Evolutionary conservation across 92 coral and sea anemone species (phyloP).

Genomic region (Meandrina meandrites): DNA sequence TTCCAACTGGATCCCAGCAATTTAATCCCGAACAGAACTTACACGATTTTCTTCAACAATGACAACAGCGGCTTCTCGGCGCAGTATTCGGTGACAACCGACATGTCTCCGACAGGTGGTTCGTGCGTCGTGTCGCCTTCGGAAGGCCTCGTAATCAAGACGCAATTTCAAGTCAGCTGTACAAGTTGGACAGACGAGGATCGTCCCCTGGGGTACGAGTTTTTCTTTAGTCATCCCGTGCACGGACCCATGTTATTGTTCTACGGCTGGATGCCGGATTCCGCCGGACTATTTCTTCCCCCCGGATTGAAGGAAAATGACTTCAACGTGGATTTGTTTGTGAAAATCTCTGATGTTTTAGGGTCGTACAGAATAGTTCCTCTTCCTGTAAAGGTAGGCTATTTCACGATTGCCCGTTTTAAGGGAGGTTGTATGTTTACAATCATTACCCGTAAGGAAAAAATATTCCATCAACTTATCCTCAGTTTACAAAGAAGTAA

Average conservation of each 20-base stretch:
- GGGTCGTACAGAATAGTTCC: slow-evolving; percentile 52
- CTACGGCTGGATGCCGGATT: slow-evolving; percentile 58
- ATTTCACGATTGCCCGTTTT: neutral
- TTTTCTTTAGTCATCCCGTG: slow-evolving; percentile 46
- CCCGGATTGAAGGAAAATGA: slow-evolving; percentile 51
- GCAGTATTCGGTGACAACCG: slow-evolving; percentile 31
- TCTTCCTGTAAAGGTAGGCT: slow-evolving; percentile 62
- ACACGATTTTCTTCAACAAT: slow-evolving; percentile 29
- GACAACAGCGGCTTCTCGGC: neutral
- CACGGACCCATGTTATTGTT: slow-evolving; percentile 54
- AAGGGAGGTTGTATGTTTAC: neutral
- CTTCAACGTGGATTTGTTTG: slow-evolving; percentile 47
- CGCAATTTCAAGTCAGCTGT: slow-evolving; percentile 63
- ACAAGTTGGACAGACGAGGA: slow-evolving; percentile 75
- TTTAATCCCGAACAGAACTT: slow-evolving; percentile 30
- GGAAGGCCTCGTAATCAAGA: slow-evolving; percentile 55
- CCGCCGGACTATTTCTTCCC: slow-evolving; percentile 53
- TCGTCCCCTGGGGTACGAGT: slow-evolving; percentile 81
- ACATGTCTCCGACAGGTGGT: slow-evolving; percentile 51
- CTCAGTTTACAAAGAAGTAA: too few species aligned
- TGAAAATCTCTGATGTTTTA: slow-evolving; percentile 62
- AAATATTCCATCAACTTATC: too few species aligned
- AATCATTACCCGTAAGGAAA: too few species aligned
- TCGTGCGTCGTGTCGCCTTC: slow-evolving; percentile 61
- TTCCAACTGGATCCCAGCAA: slow-evolving; percentile 31